These are phyloP conservation scores for Paraescarpia echinospica DNA, from an alignment of 1,140 invertebrate species.

Conservation along the genomic window DNA sequence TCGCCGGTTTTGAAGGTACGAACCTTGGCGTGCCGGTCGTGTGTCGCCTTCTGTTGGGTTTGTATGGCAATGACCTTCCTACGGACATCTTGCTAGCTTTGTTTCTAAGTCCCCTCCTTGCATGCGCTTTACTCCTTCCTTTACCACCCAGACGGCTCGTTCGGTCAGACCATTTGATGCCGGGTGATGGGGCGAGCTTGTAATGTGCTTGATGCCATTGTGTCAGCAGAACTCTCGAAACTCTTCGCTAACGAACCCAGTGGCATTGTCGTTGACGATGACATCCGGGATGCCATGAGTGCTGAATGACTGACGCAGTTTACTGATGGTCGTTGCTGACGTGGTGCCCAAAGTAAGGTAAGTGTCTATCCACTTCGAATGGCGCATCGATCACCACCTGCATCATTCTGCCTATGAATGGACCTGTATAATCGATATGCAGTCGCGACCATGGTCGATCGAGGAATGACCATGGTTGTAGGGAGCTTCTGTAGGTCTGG, in stretches of 20 bases:
- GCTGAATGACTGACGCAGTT: slow-evolving; percentile 14
- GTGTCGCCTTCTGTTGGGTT: not conserved
- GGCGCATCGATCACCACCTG: slow-evolving; percentile 22
- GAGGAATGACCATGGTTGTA: slow-evolving; percentile 47
- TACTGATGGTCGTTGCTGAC: slow-evolving; percentile 19
- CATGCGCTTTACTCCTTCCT: too few relatives aligned
- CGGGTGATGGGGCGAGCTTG: slow-evolving; percentile 38
- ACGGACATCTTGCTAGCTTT: not conserved
- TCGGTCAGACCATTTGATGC: slow-evolving; percentile 40
- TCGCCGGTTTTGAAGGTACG: not conserved
- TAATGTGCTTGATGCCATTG: slow-evolving; percentile 36
- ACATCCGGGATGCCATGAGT: slow-evolving; percentile 12
- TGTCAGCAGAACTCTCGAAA: slow-evolving; percentile 37
- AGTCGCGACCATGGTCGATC: slow-evolving; percentile 22
- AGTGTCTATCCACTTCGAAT: slow-evolving; percentile 21
- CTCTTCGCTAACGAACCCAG: slow-evolving; percentile 34
- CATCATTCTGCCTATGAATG: slow-evolving; percentile 51
- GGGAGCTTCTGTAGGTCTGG: slow-evolving; percentile 35
- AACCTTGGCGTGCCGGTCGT: slow-evolving; percentile 7
- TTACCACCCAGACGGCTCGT: too few relatives aligned
- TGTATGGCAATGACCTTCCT: not conserved
- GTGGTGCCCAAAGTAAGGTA: slow-evolving; percentile 12
- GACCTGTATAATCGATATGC: slow-evolving; percentile 48
- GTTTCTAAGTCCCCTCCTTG: not conserved
- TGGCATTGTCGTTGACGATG: slow-evolving; percentile 41